Percentiles rank a stretch among this genome's conserved stretches.
phyloP scores from a whole-genome alignment of 2,888 invertebrate species.

The Hyppa rectilinea region DNA sequence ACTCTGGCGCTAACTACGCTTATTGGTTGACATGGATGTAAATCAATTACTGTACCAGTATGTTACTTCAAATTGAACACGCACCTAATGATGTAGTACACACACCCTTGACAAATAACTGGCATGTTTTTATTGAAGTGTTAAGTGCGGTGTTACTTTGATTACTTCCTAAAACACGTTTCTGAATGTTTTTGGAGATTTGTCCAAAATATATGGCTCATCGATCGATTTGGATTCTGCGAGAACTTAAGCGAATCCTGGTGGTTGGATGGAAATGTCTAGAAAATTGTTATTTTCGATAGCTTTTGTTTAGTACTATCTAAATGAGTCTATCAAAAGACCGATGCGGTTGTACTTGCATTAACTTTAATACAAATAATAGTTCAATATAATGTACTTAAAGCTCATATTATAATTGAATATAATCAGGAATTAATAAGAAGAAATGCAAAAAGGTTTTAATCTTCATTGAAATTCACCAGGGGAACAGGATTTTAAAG shows the following conservation, averaged over 20 bases:
- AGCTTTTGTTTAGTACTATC: background rate
- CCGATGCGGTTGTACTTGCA: background rate
- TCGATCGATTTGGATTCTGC: background rate
- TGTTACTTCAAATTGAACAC: conserved; percentile 37
- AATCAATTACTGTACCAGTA: conserved; percentile 36
- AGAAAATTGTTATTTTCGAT: background rate
- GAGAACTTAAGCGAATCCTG: background rate
- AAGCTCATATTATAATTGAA: background rate
- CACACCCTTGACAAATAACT: conserved; percentile 16
- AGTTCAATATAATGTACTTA: background rate
- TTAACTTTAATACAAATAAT: background rate
- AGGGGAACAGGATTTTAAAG: conserved; percentile 33
- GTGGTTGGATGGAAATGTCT: too few relatives aligned
- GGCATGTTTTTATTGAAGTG: conserved; percentile 38
- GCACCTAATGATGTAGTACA: conserved; percentile 22
- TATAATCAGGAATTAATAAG: background rate
- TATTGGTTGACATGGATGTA: conserved; percentile 24
- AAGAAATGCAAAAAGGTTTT: background rate
- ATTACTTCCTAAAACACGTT: conserved; percentile 1
- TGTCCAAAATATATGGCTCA: background rate
- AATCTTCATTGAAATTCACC: background rate
- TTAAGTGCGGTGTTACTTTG: conserved; percentile 32
- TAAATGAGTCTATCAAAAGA: background rate
- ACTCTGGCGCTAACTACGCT: conserved; percentile 27
- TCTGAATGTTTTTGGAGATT: background rate